Evolutionary conservation across 2,797 vertebrate species (phyloP).

Genomic region (Sebastes umbrosus): DNA sequence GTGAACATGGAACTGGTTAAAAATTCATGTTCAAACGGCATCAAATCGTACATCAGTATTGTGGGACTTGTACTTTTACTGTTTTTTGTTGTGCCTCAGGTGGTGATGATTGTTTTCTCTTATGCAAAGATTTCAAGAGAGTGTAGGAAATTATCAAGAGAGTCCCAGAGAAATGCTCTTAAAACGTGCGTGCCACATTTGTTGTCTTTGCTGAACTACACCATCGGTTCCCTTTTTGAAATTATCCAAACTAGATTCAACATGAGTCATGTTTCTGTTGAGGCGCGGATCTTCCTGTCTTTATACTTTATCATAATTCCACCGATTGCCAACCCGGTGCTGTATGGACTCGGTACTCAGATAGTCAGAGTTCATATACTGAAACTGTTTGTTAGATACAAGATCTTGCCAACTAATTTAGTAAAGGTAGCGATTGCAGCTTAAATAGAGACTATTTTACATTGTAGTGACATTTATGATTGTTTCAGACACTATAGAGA

Average conservation of each 20-base stretch:
- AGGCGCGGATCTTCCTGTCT: conserved; percentile 50
- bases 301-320: conserved; percentile 62
- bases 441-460: background rate
- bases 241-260: conserved; percentile 62
- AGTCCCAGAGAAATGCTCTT: conserved; percentile 52
- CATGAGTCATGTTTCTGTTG: conserved; percentile 32
- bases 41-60: conserved; percentile 21
- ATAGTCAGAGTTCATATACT: conserved; percentile 48
- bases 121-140: conserved; percentile 60
- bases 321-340: conserved; percentile 57
- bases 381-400: conserved; percentile 39
- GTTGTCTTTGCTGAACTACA: conserved; percentile 63
- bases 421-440: background rate
- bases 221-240: conserved; percentile 52
- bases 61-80: conserved; percentile 41
- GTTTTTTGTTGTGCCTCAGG: conserved; percentile 39
- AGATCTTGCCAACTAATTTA: conserved; percentile 1
- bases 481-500: background rate
- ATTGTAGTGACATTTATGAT: background rate
- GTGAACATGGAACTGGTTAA: conserved; percentile 74
- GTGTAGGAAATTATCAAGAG: conserved; percentile 39
- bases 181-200: conserved; percentile 71
- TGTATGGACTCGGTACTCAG: conserved; percentile 67
- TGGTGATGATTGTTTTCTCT: conserved; percentile 57
- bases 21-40: conserved; percentile 47